Evolutionary conservation across 2,888 invertebrate genomes (phyloP).

Genomic region (Labia minor): DNA sequence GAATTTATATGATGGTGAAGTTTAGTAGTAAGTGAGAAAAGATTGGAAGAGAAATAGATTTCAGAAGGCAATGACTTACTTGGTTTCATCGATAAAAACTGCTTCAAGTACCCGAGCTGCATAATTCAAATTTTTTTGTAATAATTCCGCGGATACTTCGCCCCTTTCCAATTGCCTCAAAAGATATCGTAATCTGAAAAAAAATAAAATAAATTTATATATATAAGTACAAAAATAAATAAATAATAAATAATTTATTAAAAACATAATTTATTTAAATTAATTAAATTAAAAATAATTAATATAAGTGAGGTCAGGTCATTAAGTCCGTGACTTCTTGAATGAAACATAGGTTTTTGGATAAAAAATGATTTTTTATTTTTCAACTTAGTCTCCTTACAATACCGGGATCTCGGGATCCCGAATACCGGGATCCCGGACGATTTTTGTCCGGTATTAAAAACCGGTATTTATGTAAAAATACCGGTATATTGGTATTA

Average conservation of each 20-base stretch:
- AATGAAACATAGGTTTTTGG: too few species aligned
- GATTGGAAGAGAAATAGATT: background rate
- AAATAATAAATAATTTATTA: slow-evolving; percentile 24
- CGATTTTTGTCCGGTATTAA: too few species aligned
- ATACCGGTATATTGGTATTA: too few species aligned
- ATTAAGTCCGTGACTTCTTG: too few species aligned
- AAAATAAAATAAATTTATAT: slow-evolving; percentile 23
- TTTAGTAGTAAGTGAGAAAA: too few species aligned
- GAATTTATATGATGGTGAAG: too few species aligned
- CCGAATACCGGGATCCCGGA: too few species aligned
- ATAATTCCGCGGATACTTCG: slow-evolving; percentile 75
- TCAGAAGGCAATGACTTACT: slow-evolving; percentile 65
- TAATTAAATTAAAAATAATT: slow-evolving; percentile 16
- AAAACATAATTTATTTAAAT: slow-evolving; percentile 31
- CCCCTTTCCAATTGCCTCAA: slow-evolving; percentile 77
- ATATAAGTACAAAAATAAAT: background rate
- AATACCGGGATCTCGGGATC: too few species aligned
- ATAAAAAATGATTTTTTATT: too few species aligned
- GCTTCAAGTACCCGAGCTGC: slow-evolving; percentile 87
- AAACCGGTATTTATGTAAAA: too few species aligned
- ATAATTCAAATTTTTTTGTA: slow-evolving; percentile 86
- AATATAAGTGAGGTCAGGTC: too few species aligned
- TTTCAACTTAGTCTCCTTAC: too few species aligned
- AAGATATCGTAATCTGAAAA: slow-evolving; percentile 76
- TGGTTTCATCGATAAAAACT: slow-evolving; percentile 86